Percentiles rank a stretch among this genome's conserved stretches.
phyloP scores from a whole-genome alignment of 35 echinoderm and acorn worm genomes.

The Lytechinus variegatus region DNA sequence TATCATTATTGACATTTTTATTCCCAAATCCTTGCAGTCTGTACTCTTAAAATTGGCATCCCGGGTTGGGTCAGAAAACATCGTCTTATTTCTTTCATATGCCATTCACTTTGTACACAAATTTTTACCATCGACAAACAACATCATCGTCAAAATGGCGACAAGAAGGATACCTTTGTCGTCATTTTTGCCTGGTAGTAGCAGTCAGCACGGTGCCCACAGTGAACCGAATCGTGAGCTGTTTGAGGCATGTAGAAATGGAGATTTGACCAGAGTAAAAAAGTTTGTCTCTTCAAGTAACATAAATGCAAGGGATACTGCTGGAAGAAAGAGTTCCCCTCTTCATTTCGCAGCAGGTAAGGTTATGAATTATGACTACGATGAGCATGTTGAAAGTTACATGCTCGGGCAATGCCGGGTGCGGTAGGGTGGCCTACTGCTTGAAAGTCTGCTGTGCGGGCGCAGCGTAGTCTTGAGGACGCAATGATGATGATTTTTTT shows the following conservation, averaged over 20 bases:
- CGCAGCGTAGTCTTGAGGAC: too few species aligned
- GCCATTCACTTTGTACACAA: neutral
- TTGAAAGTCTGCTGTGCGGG: too few species aligned
- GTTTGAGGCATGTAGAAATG: conserved; percentile 98
- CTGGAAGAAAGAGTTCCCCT: conserved; percentile 97
- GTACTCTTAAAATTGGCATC: neutral
- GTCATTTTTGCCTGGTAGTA: conserved; percentile 80
- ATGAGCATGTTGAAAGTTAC: too few species aligned
- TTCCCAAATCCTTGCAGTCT: too few species aligned
- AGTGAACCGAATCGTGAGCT: conserved; percentile 95
- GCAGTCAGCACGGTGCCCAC: neutral
- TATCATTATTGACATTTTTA: too few species aligned
- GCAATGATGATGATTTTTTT: too few species aligned
- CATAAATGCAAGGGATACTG: conserved; percentile 94
- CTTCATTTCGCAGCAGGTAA: conserved; percentile 97
- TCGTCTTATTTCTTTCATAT: neutral
- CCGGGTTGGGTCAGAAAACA: neutral
- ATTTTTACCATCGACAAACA: neutral
- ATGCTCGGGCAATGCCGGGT: too few species aligned
- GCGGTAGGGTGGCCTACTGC: too few species aligned
- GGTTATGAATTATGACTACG: too few species aligned
- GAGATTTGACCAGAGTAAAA: conserved; percentile 88
- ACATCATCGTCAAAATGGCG: conserved; percentile 75
- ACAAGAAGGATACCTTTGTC: conserved; percentile 67
- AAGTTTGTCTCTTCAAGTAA: conserved; percentile 83